A percentile compares a stretch with the other conserved stretches of the same genome.
Evolutionary conservation across 2,888 invertebrate genomes (phyloP).

Genomic region (Liposcelis brunnea): DNA sequence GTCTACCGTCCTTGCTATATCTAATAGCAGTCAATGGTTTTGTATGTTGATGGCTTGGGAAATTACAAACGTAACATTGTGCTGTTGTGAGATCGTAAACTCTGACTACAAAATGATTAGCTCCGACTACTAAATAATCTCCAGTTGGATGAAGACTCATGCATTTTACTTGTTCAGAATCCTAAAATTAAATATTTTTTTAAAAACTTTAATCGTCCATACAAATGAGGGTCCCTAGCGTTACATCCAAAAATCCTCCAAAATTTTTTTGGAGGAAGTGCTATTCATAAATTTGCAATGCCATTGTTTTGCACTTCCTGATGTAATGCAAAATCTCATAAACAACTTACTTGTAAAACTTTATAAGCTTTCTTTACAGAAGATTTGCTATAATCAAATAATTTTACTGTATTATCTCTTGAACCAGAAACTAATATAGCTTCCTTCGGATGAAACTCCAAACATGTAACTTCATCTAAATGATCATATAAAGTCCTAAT

Average conservation of each 20-base stretch:
- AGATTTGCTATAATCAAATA: constrained; percentile 96
- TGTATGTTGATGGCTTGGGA: constrained; percentile 72
- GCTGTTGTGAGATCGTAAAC: constrained; percentile 89
- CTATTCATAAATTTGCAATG: neutral
- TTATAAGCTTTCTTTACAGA: constrained; percentile 96
- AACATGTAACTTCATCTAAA: constrained; percentile 87
- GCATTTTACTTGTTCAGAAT: constrained; percentile 78
- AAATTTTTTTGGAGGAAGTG: neutral
- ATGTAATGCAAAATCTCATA: constrained; percentile 4
- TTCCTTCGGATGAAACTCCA: constrained; percentile 93
- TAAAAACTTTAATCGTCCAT: too few relatives aligned
- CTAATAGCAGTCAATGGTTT: constrained; percentile 54
- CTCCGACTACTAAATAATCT: constrained; percentile 85
- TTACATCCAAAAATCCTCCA: too few relatives aligned
- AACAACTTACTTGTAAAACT: constrained; percentile 58
- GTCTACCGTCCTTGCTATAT: constrained; percentile 50
- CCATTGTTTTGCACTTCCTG: neutral
- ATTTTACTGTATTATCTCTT: constrained; percentile 80
- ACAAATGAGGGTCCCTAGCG: too few relatives aligned
- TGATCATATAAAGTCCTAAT: constrained; percentile 96
- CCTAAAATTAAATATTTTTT: constrained; percentile 33
- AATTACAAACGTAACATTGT: constrained; percentile 87
- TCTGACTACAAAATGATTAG: constrained; percentile 75
- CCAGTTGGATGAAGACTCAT: constrained; percentile 92
- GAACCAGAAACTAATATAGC: constrained; percentile 92